phyloP scores from a whole-genome alignment of 2,797 vertebrate genomes.

The Columba guinea region DNA sequence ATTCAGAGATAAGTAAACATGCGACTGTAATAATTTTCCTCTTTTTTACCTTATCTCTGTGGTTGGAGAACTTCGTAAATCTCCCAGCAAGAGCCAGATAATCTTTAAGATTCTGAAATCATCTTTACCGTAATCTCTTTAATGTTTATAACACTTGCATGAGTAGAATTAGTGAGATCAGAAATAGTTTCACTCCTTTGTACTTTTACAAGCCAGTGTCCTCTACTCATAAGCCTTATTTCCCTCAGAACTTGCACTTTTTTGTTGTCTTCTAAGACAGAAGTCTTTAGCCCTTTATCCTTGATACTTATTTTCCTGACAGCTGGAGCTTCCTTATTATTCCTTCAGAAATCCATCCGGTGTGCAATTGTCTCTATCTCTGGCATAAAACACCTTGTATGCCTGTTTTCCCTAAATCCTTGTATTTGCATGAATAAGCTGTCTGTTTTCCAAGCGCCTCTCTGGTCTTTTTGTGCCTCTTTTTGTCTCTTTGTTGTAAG shows the following conservation, averaged over 20 bases:
- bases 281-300: background rate
- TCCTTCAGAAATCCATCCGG: background rate
- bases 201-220: background rate
- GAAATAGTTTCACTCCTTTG: background rate
- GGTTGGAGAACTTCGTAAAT: background rate
- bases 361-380: background rate
- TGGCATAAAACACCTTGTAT: background rate
- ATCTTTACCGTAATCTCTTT: background rate
- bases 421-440: background rate
- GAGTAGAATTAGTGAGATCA: background rate
- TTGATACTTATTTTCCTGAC: background rate
- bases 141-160: background rate
- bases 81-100: background rate
- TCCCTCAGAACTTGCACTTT: background rate
- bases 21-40: background rate
- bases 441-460: background rate
- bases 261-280: background rate
- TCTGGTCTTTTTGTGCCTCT: background rate
- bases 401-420: background rate
- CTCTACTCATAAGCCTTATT: background rate
- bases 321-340: background rate
- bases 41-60: background rate
- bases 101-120: background rate
- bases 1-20: background rate
- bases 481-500: background rate